phyloP scores from a whole-genome alignment of 92 coral and sea anemone species.

The Desmophyllum pertusum region DNA sequence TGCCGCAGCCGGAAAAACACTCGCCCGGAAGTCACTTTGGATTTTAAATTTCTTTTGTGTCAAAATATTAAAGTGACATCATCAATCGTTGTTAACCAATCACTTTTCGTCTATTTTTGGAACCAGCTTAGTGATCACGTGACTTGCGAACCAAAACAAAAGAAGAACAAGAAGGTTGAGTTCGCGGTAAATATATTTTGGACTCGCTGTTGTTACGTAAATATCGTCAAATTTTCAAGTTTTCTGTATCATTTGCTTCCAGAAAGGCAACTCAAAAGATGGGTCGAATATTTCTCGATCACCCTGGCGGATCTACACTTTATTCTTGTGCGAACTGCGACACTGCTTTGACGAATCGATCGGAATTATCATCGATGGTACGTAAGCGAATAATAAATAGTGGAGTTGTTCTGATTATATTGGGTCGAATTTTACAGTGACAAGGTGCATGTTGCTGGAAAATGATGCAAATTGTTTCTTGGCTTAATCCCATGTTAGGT shows the following conservation, averaged over 20 bases:
- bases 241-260: background rate
- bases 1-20: background rate
- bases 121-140: constrained; percentile 13
- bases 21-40: background rate
- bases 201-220: background rate
- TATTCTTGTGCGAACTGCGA: constrained; percentile 99
- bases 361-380: constrained; percentile 96
- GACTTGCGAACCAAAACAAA: constrained; percentile 27
- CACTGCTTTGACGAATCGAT: constrained; percentile 98
- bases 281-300: constrained; percentile 96
- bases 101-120: background rate
- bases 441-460: background rate
- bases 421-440: background rate
- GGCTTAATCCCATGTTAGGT: background rate
- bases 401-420: constrained; percentile 38
- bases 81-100: constrained; percentile 1
- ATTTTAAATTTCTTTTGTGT: too few relatives aligned
- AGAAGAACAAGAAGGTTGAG: background rate
- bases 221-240: background rate
- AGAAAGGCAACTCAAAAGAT: constrained; percentile 31
- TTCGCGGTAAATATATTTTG: constrained; percentile 28
- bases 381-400: constrained; percentile 28
- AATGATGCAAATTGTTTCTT: background rate
- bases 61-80: constrained; percentile 5
- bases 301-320: constrained; percentile 94